These are phyloP conservation scores for Sylvicapra grimmia DNA, from an alignment of 2,113 vertebrate genomes.

Conservation along the genomic window DNA sequence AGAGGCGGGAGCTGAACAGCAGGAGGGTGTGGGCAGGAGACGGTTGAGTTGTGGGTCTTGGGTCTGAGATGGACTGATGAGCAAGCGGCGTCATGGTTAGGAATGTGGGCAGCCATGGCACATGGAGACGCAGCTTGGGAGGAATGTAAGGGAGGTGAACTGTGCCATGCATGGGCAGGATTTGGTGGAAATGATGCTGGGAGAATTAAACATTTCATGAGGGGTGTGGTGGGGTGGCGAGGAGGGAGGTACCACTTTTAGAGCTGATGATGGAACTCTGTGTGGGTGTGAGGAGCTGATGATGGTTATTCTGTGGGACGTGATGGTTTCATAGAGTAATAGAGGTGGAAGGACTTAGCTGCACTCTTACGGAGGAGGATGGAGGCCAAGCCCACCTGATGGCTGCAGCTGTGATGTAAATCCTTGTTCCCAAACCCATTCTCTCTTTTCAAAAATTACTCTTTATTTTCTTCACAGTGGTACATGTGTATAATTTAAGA, in stretches of 20 bases:
- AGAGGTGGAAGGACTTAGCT: not conserved
- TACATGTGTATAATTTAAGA: not conserved
- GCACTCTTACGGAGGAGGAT: not conserved
- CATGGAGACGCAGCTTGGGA: not conserved
- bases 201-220: not conserved
- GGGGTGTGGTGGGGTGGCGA: not conserved
- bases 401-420: not conserved
- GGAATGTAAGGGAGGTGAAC: not conserved
- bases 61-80: not conserved
- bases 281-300: conserved; percentile 32
- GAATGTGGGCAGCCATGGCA: not conserved
- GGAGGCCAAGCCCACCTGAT: not conserved
- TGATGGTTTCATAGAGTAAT: conserved; percentile 15
- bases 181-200: not conserved
- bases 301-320: conserved; percentile 11
- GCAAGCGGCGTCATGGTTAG: not conserved
- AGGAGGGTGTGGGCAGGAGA: not conserved
- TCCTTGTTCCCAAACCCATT: not conserved
- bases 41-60: not conserved
- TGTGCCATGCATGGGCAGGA: not conserved
- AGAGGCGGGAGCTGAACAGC: too few species aligned
- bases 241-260: not conserved
- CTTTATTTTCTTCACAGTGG: not conserved
- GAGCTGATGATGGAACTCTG: conserved; percentile 42
- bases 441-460: not conserved